These are phyloP conservation scores for Chrysotoxum bicinctum DNA, from an alignment of 2,888 invertebrate genomes.

Conservation along the genomic window DNA sequence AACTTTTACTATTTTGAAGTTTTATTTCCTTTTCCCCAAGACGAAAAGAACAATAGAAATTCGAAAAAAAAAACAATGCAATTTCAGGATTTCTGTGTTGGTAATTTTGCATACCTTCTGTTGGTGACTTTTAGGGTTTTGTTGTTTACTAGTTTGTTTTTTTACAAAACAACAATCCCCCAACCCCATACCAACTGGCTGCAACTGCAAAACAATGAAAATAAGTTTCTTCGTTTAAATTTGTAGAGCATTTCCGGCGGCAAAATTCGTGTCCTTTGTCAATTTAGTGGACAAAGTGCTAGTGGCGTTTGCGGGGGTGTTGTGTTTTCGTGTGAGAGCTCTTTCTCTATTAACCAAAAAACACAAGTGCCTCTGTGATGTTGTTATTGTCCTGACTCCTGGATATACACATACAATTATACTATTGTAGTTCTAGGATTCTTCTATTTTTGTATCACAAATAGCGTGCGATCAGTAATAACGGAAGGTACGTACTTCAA, in stretches of 20 bases:
- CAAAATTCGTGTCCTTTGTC: conserved; percentile 54
- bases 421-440: no score
- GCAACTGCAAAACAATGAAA: conserved; percentile 53
- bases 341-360: conserved; percentile 9
- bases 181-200: neutral
- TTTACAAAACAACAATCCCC: neutral
- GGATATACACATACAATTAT: neutral
- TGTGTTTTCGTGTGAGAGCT: conserved; percentile 21
- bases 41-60: conserved; percentile 30
- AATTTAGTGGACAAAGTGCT: conserved; percentile 33
- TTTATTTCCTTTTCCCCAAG: neutral
- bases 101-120: conserved; percentile 25
- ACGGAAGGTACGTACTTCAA: conserved; percentile 31
- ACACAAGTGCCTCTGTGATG: conserved; percentile 31
- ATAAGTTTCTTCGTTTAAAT: conserved; percentile 60
- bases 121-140: conserved; percentile 24
- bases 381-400: neutral
- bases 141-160: neutral
- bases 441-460: neutral
- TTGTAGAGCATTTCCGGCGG: conserved; percentile 52
- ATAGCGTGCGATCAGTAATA: conserved; percentile 69
- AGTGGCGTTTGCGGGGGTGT: conserved; percentile 15
- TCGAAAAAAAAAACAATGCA: conserved; percentile 49
- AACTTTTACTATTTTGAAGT: neutral
- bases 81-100: conserved; percentile 13